Evolutionary conservation across 2,797 vertebrate genomes (phyloP), one percentile per base, ranked within the genome.

Genomic region (Schizopygopsis malacanthus): DNA sequence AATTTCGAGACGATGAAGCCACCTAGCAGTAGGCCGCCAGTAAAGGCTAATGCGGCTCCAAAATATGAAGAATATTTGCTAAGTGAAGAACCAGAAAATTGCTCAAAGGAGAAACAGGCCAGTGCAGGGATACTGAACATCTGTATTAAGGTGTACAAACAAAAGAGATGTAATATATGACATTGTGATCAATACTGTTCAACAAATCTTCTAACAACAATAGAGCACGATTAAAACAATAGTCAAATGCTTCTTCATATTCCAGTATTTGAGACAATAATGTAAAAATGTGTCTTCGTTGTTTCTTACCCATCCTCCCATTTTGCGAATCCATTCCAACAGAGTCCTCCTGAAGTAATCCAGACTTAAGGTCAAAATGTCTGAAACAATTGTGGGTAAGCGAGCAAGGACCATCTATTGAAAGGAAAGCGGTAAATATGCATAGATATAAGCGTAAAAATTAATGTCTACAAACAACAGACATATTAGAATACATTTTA

Each of bases 251-350:
- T 54, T 37, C 41, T 70, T 87, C 15, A 37, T 71, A 22, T 72
- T 69, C 4, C 8, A 10, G 5, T 77, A 39, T 56, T 47, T 61
- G n/a, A 54, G 43, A 4, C 8, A 59, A 73, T 65, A 59, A 28
- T 28, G 25, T n/a, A 37, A 33, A 22, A 22, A 18, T n/a, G 8
- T 47, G 28, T 15, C 45, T 52, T 75, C 4, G 4, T 5, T 15
- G n/a, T 0, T 63, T 89, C 93, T 73, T 89, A 94, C 94, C 94
- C 94, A 95, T 91, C 94, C 94, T 67, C 94, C 94, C 18, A 91
- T 92, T 0, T 89, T 89, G 59, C 47, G 78, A 85, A 95, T 92
- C 94, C 94, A 95, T 22, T 22, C 50, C 72, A 94, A 56, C 1
- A 95, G 87, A n/a, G 91, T 89, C 0, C 33, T 88, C 59, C 13